Evolutionary conservation across 2,888 invertebrate genomes (phyloP), one percentile per base, ranked within the genome.

Genomic region (Penaeus monodon): DNA sequence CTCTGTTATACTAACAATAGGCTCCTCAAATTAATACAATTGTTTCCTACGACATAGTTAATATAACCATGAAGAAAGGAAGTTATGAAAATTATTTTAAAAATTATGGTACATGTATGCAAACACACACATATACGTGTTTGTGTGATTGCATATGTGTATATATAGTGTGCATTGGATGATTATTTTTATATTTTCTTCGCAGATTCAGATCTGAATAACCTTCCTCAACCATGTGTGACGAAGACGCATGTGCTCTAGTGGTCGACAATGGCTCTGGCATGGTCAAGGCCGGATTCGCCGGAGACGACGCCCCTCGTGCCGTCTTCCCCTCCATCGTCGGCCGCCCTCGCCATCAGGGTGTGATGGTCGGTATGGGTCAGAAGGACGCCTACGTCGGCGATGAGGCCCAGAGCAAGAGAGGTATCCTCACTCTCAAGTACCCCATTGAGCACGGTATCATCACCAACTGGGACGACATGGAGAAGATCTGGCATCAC

Each of bases 401-500:
- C 17, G 90, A 90, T 73, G 89, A 89, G 94, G 98, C 98, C 92
- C 98, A 98, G 93, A 96, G 96, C 94, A 98, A 94, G 92, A 91
- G 93, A 82, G 98, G 98, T 94, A 93, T 94, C 91, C 92, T 94
- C 81, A 93, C 93, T 88, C 91, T 94, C 87, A 94, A 93, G 91
- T 93, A 94, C 92, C 93, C 94, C 90, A 94, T 94, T 91, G 94
- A 94, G 91, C 93, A 93, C 91, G 94, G 94, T 89, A 93, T 94
- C 91, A 92, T 94, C 91, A 98, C 98, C 93, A 98, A 98, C 95
- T 98, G 98, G 98, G 98, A 98, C 92, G 98, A 98, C 92, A 98
- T 98, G 98, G 98, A 98, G 94, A 98, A 98, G 94, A 98, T 98
- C 94, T 98, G 98, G 98, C 98, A 98, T 93, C 98, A 98, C 94